Percentiles rank a stretch among this genome's conserved stretches.
phyloP scores from a whole-genome alignment of 2,797 vertebrate genomes.

The Staurois parvus region DNA sequence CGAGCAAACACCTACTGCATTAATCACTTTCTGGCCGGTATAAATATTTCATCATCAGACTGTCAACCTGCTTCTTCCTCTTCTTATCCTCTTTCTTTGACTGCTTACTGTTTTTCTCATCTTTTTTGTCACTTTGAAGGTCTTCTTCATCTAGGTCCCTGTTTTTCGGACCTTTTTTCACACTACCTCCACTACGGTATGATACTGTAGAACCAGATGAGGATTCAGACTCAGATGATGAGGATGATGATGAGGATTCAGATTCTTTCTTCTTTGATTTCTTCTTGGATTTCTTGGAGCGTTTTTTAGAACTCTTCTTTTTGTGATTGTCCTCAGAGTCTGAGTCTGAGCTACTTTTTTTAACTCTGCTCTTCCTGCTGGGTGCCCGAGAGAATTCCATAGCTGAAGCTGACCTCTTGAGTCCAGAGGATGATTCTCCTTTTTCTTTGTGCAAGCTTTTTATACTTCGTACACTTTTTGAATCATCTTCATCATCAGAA shows the following conservation, averaged over 20 bases:
- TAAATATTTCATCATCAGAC: slow-evolving; percentile 96
- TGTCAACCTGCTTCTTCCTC: slow-evolving; percentile 92
- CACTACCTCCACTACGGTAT: slow-evolving; percentile 86
- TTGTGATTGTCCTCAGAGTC: slow-evolving; percentile 75
- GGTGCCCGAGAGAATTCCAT: slow-evolving; percentile 78
- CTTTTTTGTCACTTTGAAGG: slow-evolving; percentile 53
- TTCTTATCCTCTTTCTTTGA: slow-evolving; percentile 88
- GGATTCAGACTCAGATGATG: slow-evolving; percentile 79
- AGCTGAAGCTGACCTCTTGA: slow-evolving; percentile 86
- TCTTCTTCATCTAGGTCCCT: slow-evolving; percentile 67
- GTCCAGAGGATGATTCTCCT: slow-evolving; percentile 68
- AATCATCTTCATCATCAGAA: slow-evolving; percentile 75
- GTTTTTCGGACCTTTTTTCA: slow-evolving; percentile 84
- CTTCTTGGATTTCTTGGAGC: slow-evolving; percentile 81
- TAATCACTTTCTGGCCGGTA: slow-evolving; percentile 94
- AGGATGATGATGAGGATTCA: slow-evolving; percentile 78
- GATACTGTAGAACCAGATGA: slow-evolving; percentile 88
- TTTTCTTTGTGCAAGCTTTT: slow-evolving; percentile 70
- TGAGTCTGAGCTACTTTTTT: slow-evolving; percentile 74
- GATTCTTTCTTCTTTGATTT: slow-evolving; percentile 74
- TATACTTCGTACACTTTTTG: slow-evolving; percentile 69
- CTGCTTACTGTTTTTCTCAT: slow-evolving; percentile 62
- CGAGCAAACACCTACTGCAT: slow-evolving; percentile 85
- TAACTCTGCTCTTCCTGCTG: slow-evolving; percentile 73
- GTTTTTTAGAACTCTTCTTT: slow-evolving; percentile 75